Evolutionary conservation across 2,113 vertebrate genomes (phyloP).

Genomic region (Stictonetta naevosa): DNA sequence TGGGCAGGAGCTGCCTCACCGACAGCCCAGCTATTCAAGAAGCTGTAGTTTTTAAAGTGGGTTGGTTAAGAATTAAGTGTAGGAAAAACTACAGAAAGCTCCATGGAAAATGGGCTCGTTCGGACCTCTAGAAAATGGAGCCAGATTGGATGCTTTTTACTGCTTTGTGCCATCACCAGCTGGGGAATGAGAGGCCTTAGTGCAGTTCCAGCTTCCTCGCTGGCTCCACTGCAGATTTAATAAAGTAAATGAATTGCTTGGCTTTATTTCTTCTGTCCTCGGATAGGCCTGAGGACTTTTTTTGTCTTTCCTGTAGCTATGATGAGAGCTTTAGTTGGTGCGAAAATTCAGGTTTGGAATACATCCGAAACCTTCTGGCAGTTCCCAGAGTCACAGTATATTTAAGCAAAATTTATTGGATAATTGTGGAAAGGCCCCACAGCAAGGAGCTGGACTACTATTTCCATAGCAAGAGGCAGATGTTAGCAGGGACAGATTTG

Average conservation of each 20-base stretch:
- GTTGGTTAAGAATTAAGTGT: neutral
- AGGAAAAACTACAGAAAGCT: neutral
- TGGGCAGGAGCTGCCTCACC: rapidly evolving
- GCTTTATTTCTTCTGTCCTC: neutral
- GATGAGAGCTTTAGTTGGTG: neutral
- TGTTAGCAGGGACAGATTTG: neutral
- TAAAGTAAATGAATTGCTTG: neutral
- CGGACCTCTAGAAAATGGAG: neutral
- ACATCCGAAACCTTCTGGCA: neutral
- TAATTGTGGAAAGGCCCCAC: neutral
- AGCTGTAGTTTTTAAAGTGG: neutral
- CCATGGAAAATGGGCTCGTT: neutral
- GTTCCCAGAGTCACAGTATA: neutral
- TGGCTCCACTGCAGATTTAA: neutral
- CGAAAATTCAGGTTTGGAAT: neutral
- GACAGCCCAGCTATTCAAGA: neutral
- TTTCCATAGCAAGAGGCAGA: neutral
- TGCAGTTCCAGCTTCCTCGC: neutral
- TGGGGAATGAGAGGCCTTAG: neutral
- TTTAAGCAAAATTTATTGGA: neutral
- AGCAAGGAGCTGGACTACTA: neutral
- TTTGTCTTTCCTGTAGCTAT: neutral
- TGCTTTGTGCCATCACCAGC: neutral
- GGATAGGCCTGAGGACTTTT: neutral
- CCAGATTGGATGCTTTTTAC: neutral